Conservation (phyloP, 1,140 invertebrate genomes). For the Drosophila tani region DNA sequence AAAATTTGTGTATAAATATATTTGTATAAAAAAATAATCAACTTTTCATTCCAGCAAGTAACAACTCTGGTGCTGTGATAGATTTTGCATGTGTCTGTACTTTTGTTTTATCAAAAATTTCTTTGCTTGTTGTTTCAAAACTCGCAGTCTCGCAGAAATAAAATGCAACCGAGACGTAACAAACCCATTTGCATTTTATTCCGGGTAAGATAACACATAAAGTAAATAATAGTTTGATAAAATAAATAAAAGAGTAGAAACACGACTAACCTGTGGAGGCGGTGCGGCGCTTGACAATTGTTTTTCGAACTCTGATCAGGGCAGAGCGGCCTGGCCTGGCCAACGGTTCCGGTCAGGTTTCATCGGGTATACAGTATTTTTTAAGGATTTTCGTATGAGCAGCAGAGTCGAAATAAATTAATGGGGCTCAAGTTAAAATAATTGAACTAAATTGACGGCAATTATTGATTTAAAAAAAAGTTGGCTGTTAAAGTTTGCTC, state of each 20-base stretch:
- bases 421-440: constrained; percentile 30
- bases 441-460: constrained; percentile 48
- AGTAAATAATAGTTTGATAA: constrained; percentile 61
- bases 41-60: constrained; percentile 42
- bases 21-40: constrained; percentile 52
- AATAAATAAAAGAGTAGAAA: constrained; percentile 77
- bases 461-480: constrained; percentile 11
- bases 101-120: constrained; percentile 48
- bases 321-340: constrained; percentile 72
- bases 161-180: constrained; percentile 14
- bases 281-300: constrained; percentile 67
- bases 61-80: constrained; percentile 37
- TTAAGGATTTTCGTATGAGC: constrained; percentile 3
- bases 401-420: constrained; percentile 56
- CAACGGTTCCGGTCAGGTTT: constrained; percentile 70
- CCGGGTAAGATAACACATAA: constrained; percentile 50
- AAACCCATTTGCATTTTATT: constrained; percentile 36
- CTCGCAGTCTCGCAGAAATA: constrained; percentile 48
- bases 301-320: constrained; percentile 71
- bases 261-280: constrained; percentile 82
- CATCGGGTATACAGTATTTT: constrained; percentile 51
- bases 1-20: constrained; percentile 46
- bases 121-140: constrained; percentile 48
- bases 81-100: constrained; percentile 73
- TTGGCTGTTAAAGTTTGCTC: background rate